Evolutionary conservation across 2,113 vertebrate species (phyloP), one percentile per base, ranked within the genome.

Genomic region (Nibea albiflora): DNA sequence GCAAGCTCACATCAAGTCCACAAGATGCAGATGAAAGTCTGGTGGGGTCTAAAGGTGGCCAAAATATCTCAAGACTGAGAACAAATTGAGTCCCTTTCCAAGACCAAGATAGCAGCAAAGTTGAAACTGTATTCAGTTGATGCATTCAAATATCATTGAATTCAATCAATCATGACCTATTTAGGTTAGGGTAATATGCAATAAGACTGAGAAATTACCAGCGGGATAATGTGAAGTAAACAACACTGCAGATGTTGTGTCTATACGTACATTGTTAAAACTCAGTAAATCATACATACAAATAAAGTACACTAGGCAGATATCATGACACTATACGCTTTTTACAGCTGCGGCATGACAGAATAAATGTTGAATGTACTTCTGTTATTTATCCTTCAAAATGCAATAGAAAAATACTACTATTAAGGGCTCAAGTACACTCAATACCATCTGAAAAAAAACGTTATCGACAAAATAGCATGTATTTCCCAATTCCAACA

Each of bases 11-110:
- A 12, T 70, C 54, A 65, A 60, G 53, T 58, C 49, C 28, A 9
- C 1, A 7, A 80, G 35, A 19, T 22, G 54, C 46, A 72, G 73
- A 15, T 64, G 63, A 65, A 35, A 46, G 69, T 42, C 39, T 63
- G 44, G 69, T 39, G 22, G 17, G 66, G 2, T 50, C 22, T 47
- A 11, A 42, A 65, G 11, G 28, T 0, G 9, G 28, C 42, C 1
- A 0, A 46, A 24, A 57, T 4, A 35, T 28, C 12, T 58, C 22
- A 26, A 26, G 15, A 20, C 17, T 3, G 53, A 83, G 22, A 20
- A 35, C 14, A 19, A 31, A 22, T 20, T 3, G 35, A 24, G 49
- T 31, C 8, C 1, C 3, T 31, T 46, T 58, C 4, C 4, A n/a
- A 57, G 39, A 66, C 4, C 7, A 26, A 26, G 19, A 35, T 3